Base-by-base conservation (phyloP, 2,888 invertebrate species). In the Autographa gamma region DNA sequence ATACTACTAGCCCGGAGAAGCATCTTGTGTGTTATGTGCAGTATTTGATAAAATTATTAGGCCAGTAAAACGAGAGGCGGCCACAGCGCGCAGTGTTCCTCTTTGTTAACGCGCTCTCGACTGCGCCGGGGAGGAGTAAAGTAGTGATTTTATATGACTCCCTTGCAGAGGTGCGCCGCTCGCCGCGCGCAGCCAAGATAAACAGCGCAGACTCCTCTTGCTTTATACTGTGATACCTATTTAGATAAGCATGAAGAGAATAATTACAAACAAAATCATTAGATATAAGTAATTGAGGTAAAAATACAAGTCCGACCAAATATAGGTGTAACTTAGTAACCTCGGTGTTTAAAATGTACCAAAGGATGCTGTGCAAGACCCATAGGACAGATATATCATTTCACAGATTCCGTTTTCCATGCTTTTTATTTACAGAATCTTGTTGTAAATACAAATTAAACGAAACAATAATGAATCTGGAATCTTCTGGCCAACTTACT, bases 1-100 rank as follows among this genome's bases (percentile, higher is more conserved):
- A 67, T 8, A 66, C n/a, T 63, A 43, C 54, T 13, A 60, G 63
- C 60, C n/a, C 76, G 75, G 63, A 66, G 72, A 60, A 80, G 63
- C 82, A 82, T 82, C 32, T 69, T 78, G 16, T 19, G 25, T 13
- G 8, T 66, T 60, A 48, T 38, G 58, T 38, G 38, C 38, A 11
- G 11, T 34, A 34, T 34, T 34, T 2, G 11, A 38, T 38, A 38
- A 38, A 38, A 38, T 11, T 38, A 11, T 38, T 9, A 38, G 38
- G 8, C 11, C 11, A 38, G 11, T 38, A 38, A n/a, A n/a, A 48
- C 48, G n/a, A 6, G n/a, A 48, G n/a, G 38, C 41, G 14, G 43
- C 11, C 31, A 38, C 64, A 43, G 66, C 63, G 56, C 31, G 32
- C 64, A 54, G 63, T 58, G 48, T 60, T 62, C 25, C 19, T 64